Base-by-base conservation (phyloP, 2,113 vertebrate species). In the Progne subis region DNA sequence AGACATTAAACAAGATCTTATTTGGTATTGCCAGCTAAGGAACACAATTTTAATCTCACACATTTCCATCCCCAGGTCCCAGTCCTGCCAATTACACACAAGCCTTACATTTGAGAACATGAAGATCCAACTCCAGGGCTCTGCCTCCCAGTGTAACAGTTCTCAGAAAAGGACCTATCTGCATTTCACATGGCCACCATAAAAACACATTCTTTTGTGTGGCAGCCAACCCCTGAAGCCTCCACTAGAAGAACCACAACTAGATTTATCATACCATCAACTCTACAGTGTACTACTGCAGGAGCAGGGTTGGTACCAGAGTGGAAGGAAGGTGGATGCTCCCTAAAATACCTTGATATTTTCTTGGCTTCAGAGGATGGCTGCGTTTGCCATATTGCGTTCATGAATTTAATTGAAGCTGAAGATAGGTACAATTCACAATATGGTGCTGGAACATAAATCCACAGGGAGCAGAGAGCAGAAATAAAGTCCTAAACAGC, bases 361-460 rank as follows among this genome's bases (percentile, higher is more conserved):
- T 88, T 90, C 78, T 88, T 94, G 90, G 93, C 78, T 92, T 87
- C 67, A 44, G 50, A 94, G 71, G 70, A 88, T 0, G 11, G 31
- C 84, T 95, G 69, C 18, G 67, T 77, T 94, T 82, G 63, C 82
- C 78, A 80, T 85, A 92, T n/a, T 77, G 93, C 20, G 2, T 74
- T 92, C 75, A 44, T 72, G 79, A 90, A 82, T 92, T 96, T 95
- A 95, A 96, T 92, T 94, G 94, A 92, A 95, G 65, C 70, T 91
- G 94, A 94, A 96, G 89, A 95, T 74, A 65, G 78, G 84, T 91
- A 96, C 89, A 74, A 87, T 95, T 96, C 93, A 92, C 95, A 96
- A 94, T 95, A 95, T 94, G 93, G 94, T 94, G 84, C 83, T 94
- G 83, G 64, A 95, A 94, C 86, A 95, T 94, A 94, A 96, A 96